phyloP scores from a whole-genome alignment of 2,888 invertebrate species.

The Dione juno region DNA sequence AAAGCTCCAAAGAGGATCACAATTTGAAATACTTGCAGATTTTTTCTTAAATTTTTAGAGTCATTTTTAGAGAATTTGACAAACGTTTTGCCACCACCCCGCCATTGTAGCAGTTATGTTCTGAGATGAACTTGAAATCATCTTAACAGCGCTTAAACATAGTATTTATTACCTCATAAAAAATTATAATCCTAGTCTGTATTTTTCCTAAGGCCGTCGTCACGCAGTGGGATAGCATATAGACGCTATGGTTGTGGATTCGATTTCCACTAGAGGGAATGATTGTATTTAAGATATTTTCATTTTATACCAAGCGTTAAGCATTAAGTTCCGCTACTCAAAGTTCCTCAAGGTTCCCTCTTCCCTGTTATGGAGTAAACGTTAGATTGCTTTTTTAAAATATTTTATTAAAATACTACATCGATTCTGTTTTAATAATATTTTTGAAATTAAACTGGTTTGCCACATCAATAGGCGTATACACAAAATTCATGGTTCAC shows the following conservation, averaged over 20 bases:
- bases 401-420: not conserved
- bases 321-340: too few relatives aligned
- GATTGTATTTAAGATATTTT: too few relatives aligned
- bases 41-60: too few relatives aligned
- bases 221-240: too few relatives aligned
- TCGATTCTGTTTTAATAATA: conserved; percentile 44
- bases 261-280: too few relatives aligned
- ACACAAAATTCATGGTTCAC: conserved; percentile 66
- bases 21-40: conserved; percentile 68
- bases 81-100: conserved; percentile 64
- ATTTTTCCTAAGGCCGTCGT: too few relatives aligned
- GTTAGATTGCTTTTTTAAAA: too few relatives aligned
- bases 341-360: too few relatives aligned
- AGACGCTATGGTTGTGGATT: too few relatives aligned
- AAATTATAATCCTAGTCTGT: too few relatives aligned
- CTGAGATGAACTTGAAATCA: conserved; percentile 51
- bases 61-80: conserved; percentile 67
- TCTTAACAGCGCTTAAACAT: conserved; percentile 51
- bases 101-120: conserved; percentile 61
- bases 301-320: too few relatives aligned
- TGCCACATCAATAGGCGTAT: conserved; percentile 63
- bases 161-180: conserved; percentile 48
- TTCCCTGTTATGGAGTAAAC: too few relatives aligned
- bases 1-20: conserved; percentile 69
- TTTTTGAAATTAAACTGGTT: conserved; percentile 62